These are phyloP conservation scores for Panzeria rudis DNA, from an alignment of 2,888 invertebrate species.

Conservation along the genomic window DNA sequence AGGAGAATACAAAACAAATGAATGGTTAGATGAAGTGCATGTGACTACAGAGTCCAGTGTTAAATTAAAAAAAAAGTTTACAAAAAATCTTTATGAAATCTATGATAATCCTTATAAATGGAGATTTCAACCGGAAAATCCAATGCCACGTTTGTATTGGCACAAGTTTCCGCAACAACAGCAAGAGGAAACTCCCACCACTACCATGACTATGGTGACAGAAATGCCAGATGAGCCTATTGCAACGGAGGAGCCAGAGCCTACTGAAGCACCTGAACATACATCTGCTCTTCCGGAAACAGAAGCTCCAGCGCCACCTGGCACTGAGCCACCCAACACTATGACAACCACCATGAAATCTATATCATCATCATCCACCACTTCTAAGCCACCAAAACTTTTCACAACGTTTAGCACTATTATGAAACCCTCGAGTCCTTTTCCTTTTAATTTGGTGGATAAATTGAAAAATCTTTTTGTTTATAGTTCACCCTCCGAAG, in stretches of 20 bases:
- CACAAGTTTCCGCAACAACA: constrained; percentile 76
- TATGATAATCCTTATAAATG: constrained; percentile 76
- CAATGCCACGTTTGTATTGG: constrained; percentile 74
- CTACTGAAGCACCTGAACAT: constrained; percentile 44
- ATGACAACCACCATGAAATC: constrained; percentile 47
- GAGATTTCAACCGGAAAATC: constrained; percentile 76
- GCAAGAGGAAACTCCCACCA: constrained; percentile 58
- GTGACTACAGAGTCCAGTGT: constrained; percentile 9
- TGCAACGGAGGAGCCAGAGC: not conserved
- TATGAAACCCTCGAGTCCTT: constrained; percentile 76
- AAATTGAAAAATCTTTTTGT: constrained; percentile 78
- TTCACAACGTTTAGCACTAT: constrained; percentile 77
- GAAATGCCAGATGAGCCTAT: constrained; percentile 54
- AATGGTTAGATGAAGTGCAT: constrained; percentile 50
- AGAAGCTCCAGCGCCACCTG: constrained; percentile 46
- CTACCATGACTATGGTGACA: constrained; percentile 29
- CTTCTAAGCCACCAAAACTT: constrained; percentile 29
- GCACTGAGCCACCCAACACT: constrained; percentile 14
- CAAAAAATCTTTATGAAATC: constrained; percentile 35
- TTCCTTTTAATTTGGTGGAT: constrained; percentile 73
- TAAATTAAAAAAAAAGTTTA: constrained; percentile 68
- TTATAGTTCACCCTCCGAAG: constrained; percentile 78
- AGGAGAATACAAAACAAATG: constrained; percentile 33
- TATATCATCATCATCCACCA: constrained; percentile 37
- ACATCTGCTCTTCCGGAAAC: not conserved